Evolutionary conservation across 2,113 vertebrate species (phyloP), one percentile per base, ranked within the genome.

Genomic region (Tupaia chinensis): DNA sequence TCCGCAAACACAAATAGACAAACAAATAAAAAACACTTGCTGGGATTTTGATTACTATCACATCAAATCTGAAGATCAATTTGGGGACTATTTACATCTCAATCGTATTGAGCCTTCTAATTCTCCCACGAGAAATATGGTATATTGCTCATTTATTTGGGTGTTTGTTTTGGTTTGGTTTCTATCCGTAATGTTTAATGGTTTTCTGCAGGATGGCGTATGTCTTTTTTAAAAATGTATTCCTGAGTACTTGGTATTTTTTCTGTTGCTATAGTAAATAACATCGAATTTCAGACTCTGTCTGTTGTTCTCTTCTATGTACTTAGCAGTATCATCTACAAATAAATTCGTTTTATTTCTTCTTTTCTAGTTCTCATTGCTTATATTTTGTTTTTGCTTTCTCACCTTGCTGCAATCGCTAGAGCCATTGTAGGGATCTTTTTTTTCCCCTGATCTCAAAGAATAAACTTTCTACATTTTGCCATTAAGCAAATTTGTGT

Each of bases 311-410:
- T 86, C 23, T 22, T 77, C 63, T 72, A n/a, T 23, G 53, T 61
- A 68, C 34, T 17, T 14, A 88, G 69, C 66, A 74, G 76, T 14
- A 60, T 53, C 7, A 44, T 65, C 93, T 89, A 77, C 14, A 58
- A 73, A 82, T 88, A 80, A 80, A 92, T 83, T 91, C 32, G 19
- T 66, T 65, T 88, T 79, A 70, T 60, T 61, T 79, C 63, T 85
- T 85, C 54, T 89, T 88, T 66, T 68, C 70, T 83, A 44, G 19
- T 60, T 89, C 56, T 61, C 69, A 25, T 68, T 69, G 14, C 20
- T 94, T 94, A 82, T 68, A 68, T 74, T 82, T 63, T 32, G 82
- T 69, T 83, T 83, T 61, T 70, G 83, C 76, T 66, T 12, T 84
- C 25, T 84, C 54, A 54, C 25, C 56, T 89, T 94, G 61, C 15